Conservation (phyloP, 2,113 vertebrate species). For the Tylochromis polylepis region DNA sequence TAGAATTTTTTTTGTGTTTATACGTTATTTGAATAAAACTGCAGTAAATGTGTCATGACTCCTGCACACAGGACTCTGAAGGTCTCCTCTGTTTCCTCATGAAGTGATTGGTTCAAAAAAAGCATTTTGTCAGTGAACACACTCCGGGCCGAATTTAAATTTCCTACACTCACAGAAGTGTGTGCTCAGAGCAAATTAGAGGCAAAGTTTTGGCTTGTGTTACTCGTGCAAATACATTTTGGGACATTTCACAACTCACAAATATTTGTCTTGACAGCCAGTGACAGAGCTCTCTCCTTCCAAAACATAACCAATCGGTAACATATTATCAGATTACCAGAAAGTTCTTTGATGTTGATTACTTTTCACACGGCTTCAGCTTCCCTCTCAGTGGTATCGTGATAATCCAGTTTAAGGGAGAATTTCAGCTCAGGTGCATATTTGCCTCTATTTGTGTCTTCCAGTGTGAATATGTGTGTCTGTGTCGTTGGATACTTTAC, state of each 20-base stretch:
- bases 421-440: neutral
- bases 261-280: neutral
- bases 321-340: neutral
- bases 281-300: neutral
- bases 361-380: accelerated
- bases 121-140: neutral
- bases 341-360: neutral
- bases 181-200: neutral
- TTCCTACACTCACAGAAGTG: neutral
- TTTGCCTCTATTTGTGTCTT: neutral
- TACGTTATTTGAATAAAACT: neutral
- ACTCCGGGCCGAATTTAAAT: neutral
- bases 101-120: neutral
- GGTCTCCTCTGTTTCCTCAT: neutral
- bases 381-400: accelerated
- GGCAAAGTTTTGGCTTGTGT: neutral
- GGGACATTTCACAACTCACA: neutral
- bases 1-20: too few species aligned
- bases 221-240: neutral
- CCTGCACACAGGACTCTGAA: neutral
- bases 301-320: neutral
- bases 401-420: neutral
- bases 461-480: neutral
- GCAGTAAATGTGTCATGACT: neutral
- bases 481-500: neutral